A percentile compares a stretch with the other conserved stretches of the same genome.
Conservation (phyloP, 2,113 vertebrate species). For the Nanorana parkeri region DNA sequence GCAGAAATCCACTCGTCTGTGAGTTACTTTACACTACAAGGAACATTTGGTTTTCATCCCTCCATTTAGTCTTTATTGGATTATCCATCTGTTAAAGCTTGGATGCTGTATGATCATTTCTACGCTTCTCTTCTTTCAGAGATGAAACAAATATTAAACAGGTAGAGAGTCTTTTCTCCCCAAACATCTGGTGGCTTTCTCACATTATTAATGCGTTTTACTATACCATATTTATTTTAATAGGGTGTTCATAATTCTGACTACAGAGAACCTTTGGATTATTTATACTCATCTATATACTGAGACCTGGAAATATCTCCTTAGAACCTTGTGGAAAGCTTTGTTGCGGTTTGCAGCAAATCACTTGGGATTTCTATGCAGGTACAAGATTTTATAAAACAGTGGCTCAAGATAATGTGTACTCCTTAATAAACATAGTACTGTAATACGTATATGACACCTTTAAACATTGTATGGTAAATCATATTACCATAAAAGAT, state of each 20-base stretch:
- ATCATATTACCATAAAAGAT: too few relatives aligned
- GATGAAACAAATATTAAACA: conserved; percentile 1
- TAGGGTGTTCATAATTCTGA: not conserved
- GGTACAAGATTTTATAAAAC: too few relatives aligned
- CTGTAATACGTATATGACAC: too few relatives aligned
- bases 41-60: not conserved
- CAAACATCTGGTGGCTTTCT: not conserved
- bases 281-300: not conserved
- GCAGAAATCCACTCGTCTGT: not conserved
- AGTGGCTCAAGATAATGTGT: too few relatives aligned
- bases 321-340: not conserved
- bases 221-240: conserved; percentile 14
- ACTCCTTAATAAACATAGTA: too few relatives aligned
- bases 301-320: not conserved
- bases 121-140: not conserved
- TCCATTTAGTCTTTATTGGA: not conserved
- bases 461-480: too few relatives aligned
- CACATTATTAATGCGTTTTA: not conserved
- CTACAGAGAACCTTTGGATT: not conserved
- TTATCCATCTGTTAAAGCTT: not conserved
- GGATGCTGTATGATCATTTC: not conserved
- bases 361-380: not conserved
- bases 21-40: not conserved
- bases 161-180: not conserved
- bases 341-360: not conserved